Conservation (phyloP, 2,797 vertebrate species). For the Gymnoscopelus braueri region DNA sequence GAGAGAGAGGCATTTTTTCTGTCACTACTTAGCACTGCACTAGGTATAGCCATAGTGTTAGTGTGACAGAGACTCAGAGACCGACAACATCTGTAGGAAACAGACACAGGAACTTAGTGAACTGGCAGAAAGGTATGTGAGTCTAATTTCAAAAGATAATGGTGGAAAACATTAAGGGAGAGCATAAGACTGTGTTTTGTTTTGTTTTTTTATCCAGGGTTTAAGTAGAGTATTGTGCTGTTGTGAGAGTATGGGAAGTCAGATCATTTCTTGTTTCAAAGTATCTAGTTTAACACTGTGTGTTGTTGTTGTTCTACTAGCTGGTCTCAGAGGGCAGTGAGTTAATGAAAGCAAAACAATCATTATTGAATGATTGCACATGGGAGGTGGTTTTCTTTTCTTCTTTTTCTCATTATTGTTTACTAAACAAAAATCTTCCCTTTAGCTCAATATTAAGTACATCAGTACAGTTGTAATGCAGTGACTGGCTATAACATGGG, state of each 20-base stretch:
- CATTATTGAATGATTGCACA: too few species aligned
- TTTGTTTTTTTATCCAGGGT: too few species aligned
- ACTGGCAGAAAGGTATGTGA: slow-evolving; percentile 60
- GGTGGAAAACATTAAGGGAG: background rate
- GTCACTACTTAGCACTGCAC: slow-evolving; percentile 22
- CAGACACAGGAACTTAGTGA: slow-evolving; percentile 26
- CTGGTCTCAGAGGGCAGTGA: background rate
- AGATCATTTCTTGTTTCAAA: background rate
- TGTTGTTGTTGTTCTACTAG: background rate
- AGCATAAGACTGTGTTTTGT: too few species aligned
- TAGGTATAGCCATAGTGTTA: slow-evolving; percentile 16
- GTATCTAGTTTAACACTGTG: background rate
- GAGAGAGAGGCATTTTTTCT: slow-evolving; percentile 32
- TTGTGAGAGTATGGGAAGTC: background rate
- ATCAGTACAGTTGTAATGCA: background rate
- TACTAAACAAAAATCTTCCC: background rate
- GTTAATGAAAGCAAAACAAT: too few species aligned
- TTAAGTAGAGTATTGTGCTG: too few species aligned
- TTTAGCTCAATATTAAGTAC: background rate
- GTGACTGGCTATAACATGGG: slow-evolving; percentile 6
- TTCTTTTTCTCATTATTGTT: background rate
- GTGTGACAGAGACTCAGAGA: slow-evolving; percentile 14
- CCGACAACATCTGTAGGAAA: slow-evolving; percentile 12
- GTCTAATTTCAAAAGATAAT: background rate
- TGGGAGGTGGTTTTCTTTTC: too few species aligned